A percentile compares a stretch with the other conserved stretches of the same genome.
These are phyloP conservation scores for Gambusia holbrooki DNA, from an alignment of 2,113 vertebrate genomes.

Conservation along the genomic window DNA sequence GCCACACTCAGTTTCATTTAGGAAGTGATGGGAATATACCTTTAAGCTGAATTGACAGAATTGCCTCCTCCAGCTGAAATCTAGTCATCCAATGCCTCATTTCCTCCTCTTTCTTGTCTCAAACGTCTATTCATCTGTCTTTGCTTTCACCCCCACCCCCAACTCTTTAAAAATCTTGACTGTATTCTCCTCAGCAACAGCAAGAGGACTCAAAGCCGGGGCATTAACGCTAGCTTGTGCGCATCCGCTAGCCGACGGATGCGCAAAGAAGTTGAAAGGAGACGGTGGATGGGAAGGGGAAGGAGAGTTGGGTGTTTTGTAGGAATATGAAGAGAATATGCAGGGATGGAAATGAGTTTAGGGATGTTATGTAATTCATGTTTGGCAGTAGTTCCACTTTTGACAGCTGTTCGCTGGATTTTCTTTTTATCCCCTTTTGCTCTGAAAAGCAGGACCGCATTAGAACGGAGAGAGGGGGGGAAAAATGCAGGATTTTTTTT, in stretches of 20 bases:
- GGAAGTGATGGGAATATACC: slow-evolving; percentile 35
- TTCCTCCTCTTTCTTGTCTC: slow-evolving; percentile 63
- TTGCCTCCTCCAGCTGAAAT: slow-evolving; percentile 60
- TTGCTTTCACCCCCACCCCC: not conserved
- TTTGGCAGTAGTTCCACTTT: slow-evolving; percentile 43
- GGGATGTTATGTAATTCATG: slow-evolving; percentile 45
- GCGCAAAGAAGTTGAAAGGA: slow-evolving; percentile 51
- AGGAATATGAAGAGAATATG: slow-evolving; percentile 39
- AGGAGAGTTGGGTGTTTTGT: slow-evolving; percentile 24
- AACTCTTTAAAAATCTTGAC: slow-evolving; percentile 31
- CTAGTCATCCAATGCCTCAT: slow-evolving; percentile 62
- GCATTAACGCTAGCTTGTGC: slow-evolving; percentile 59
- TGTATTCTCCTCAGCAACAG: slow-evolving; percentile 80
- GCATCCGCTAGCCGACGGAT: slow-evolving; percentile 69
- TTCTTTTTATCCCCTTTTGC: slow-evolving; percentile 37
- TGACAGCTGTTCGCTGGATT: slow-evolving; percentile 65
- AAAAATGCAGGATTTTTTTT: slow-evolving; percentile 20
- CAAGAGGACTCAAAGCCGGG: slow-evolving; percentile 47
- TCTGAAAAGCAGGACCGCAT: slow-evolving; percentile 19
- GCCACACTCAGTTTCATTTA: slow-evolving; percentile 4
- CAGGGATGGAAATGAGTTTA: slow-evolving; percentile 34
- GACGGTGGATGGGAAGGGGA: not conserved
- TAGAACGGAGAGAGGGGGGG: slow-evolving; percentile 8
- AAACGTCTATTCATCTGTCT: slow-evolving; percentile 32
- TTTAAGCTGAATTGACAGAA: slow-evolving; percentile 53